Evolutionary conservation across 1,140 invertebrate genomes (phyloP), one percentile per base, ranked within the genome.

Genomic region (Bombus sylvicola): DNA sequence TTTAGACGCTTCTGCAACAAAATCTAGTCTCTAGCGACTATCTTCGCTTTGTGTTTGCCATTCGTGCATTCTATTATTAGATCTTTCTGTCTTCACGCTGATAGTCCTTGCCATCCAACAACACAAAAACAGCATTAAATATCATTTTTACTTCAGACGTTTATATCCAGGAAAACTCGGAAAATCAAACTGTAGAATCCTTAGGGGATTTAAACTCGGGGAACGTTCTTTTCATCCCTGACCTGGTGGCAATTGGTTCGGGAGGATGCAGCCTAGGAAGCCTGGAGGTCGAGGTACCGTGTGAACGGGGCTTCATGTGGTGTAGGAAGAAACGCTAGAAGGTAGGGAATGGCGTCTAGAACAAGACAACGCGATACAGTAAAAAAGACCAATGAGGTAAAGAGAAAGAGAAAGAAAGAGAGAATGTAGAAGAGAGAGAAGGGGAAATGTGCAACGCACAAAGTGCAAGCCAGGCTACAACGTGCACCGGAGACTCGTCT

Each of bases 231-330:
- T 78, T 77, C 37, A 83, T 77, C 43, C 34, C 34, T 78, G 75
- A 83, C 64, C 74, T 37, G 41, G 53, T 78, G 64, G 0, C 76
- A 64, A 68, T 85, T 62, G 81, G 13, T 37, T 39, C 66, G 22
- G 76, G 15, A 84, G 75, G 76, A 80, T 53, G 83, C 12, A 31
- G 25, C 53, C 39, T 28, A 62, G 69, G 73, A 64, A 64, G 68
- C 18, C 68, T 64, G 53, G 43, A 83, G 82, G 83, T 85, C 77
- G 83, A 80, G 77, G 41, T 80, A 85, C 68, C 83, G 83, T 85
- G 83, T 85, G 83, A 85, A 85, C 83, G 77, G 83, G 76, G 83
- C 83, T 76, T 86, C 72, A 68, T 39, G 68, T 53, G 68, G n/a
- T 59, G 80, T 75, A 85, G 78, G 72, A 86, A 81, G 84, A 81